phyloP scores from a whole-genome alignment of 2,797 vertebrate species.

The Sphenopsis melanotis region DNA sequence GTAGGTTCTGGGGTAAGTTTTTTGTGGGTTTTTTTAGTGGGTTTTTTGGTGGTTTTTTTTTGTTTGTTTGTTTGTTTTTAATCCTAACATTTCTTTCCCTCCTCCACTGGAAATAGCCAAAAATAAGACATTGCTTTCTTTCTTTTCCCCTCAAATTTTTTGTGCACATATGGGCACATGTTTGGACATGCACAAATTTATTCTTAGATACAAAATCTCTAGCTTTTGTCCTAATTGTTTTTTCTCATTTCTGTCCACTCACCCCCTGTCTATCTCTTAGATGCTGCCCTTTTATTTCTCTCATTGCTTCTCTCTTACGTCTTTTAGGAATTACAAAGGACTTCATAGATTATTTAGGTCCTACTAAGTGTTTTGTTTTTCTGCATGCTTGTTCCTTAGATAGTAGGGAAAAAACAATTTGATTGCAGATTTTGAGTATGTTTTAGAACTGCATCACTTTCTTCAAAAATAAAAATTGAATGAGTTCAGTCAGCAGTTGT shows the following conservation, averaged over 20 bases:
- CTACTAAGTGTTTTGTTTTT: background rate
- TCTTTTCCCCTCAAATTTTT: background rate
- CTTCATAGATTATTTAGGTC: background rate
- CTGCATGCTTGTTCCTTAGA: background rate
- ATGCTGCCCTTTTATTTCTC: background rate
- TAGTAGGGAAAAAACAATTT: background rate
- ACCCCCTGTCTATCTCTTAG: background rate
- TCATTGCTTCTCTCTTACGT: background rate
- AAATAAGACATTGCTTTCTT: background rate
- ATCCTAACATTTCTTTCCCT: background rate
- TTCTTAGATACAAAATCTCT: background rate
- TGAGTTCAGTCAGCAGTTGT: background rate
- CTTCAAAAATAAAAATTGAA: background rate
- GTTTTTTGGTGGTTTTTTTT: accelerated
- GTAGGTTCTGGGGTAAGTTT: too few species aligned
- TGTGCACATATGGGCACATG: accelerated
- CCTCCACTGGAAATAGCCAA: background rate
- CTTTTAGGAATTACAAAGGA: background rate
- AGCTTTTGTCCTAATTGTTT: background rate
- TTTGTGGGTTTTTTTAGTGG: background rate
- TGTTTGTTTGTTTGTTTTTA: background rate
- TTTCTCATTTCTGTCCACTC: background rate
- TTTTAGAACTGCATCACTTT: background rate
- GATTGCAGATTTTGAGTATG: background rate
- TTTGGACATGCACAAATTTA: background rate